These are phyloP conservation scores for Orthochromis indermauri DNA, from an alignment of 2,113 vertebrate genomes.

Conservation along the genomic window DNA sequence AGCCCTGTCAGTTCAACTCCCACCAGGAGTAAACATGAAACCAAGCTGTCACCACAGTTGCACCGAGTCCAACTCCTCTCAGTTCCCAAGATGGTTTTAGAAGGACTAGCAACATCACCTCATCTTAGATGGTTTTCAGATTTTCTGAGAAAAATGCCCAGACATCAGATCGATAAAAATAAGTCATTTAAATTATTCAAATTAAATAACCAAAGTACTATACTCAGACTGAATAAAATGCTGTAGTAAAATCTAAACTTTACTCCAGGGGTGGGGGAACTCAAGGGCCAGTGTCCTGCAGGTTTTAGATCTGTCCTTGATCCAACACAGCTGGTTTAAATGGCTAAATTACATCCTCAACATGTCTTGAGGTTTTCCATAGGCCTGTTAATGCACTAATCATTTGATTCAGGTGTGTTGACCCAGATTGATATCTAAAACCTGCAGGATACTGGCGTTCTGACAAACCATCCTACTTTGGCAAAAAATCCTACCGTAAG, in stretches of 20 bases:
- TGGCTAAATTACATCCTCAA: fast-evolving
- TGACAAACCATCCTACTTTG: not conserved
- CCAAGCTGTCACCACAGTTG: not conserved
- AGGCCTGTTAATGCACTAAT: fast-evolving
- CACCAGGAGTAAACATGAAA: not conserved
- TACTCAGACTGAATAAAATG: not conserved
- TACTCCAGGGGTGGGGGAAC: not conserved
- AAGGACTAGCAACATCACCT: not conserved
- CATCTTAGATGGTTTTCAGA: not conserved
- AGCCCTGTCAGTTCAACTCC: not conserved
- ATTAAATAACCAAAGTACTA: not conserved
- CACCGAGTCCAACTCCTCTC: fast-evolving
- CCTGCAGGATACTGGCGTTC: not conserved
- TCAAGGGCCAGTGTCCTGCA: not conserved
- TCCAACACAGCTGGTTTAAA: not conserved
- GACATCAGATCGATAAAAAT: not conserved
- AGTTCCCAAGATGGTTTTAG: not conserved
- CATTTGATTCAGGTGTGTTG: fast-evolving
- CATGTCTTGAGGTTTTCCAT: not conserved
- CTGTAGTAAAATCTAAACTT: not conserved
- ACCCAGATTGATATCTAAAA: not conserved
- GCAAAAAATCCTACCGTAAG: fast-evolving
- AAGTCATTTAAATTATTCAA: not conserved
- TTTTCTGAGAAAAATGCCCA: not conserved
- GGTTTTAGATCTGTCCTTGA: not conserved